These are phyloP conservation scores for Chouioia cunea DNA, from an alignment of 2,888 invertebrate species.

Conservation along the genomic window DNA sequence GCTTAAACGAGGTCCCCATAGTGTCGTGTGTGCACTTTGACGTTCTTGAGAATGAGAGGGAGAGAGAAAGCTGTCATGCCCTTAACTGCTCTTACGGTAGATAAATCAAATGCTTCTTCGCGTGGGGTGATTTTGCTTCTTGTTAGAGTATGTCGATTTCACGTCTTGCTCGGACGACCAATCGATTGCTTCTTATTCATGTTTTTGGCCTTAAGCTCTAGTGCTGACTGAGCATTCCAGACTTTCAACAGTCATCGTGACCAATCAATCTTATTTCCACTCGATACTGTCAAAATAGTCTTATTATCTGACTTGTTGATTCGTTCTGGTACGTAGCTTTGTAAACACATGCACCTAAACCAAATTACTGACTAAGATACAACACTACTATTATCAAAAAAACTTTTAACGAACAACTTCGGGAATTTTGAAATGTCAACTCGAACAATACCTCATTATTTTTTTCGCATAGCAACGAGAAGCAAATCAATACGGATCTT, in stretches of 20 bases:
- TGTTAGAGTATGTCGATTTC: neutral
- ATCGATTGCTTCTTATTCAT: neutral
- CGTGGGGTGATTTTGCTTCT: neutral
- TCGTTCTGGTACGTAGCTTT: conserved; percentile 6
- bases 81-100: conserved; percentile 18
- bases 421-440: too few relatives aligned
- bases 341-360: neutral
- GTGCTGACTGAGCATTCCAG: conserved; percentile 13
- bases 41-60: conserved; percentile 6
- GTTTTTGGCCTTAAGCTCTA: neutral
- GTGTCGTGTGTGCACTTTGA: conserved; percentile 46
- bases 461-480: too few relatives aligned
- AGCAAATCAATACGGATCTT: too few relatives aligned
- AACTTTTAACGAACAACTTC: too few relatives aligned
- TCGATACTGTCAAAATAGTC: too few relatives aligned
- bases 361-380: neutral
- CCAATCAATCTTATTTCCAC: conserved; percentile 13
- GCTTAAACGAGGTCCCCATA: conserved; percentile 58
- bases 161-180: neutral
- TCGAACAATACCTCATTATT: too few relatives aligned
- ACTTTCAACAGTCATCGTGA: conserved; percentile 24
- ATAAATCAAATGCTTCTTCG: conserved; percentile 21
- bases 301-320: neutral
- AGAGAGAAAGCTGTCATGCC: neutral
- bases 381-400: too few relatives aligned